A percentile compares a stretch with the other conserved stretches of the same genome.
Evolutionary conservation across 2,888 invertebrate species (phyloP).

Genomic region (Dastarcus helophoroides): DNA sequence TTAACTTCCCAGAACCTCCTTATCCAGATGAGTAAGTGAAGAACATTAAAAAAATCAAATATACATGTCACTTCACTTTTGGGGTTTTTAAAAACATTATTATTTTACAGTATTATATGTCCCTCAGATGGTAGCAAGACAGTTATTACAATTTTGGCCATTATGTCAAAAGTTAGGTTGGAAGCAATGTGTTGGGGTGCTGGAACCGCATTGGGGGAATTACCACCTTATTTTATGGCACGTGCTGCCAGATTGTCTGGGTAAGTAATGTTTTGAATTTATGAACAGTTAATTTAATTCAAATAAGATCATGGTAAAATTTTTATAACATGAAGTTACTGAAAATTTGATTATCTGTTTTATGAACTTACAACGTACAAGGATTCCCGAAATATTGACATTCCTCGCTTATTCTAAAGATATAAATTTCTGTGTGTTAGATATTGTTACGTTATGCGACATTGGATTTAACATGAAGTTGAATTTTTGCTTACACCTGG

Average conservation of each 20-base stretch:
- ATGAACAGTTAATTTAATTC: too few species aligned
- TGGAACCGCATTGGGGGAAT: constrained; percentile 95
- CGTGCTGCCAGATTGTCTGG: constrained; percentile 69
- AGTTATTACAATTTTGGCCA: constrained; percentile 75
- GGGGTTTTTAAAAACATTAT: constrained; percentile 2
- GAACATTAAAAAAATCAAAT: too few species aligned
- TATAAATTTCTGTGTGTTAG: too few species aligned
- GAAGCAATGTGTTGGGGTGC: constrained; percentile 98
- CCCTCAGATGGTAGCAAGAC: constrained; percentile 57
- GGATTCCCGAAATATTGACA: too few species aligned
- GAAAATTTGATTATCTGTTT: too few species aligned
- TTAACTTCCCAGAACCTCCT: constrained; percentile 95
- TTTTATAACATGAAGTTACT: too few species aligned
- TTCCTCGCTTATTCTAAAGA: too few species aligned
- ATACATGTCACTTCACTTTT: constrained; percentile 8
- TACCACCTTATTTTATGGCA: constrained; percentile 99
- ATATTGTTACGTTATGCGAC: too few species aligned
- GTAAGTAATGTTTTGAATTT: constrained; percentile 20
- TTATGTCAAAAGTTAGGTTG: constrained; percentile 88
- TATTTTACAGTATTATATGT: constrained; percentile 70
- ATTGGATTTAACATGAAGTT: too few species aligned
- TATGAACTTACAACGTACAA: too few species aligned
- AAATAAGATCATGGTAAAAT: too few species aligned
- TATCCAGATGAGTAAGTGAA: constrained; percentile 94
- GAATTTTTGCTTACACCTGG: too few species aligned